Evolutionary conservation across 1,140 invertebrate genomes (phyloP).

Genomic region (Monochamus saltuarius): DNA sequence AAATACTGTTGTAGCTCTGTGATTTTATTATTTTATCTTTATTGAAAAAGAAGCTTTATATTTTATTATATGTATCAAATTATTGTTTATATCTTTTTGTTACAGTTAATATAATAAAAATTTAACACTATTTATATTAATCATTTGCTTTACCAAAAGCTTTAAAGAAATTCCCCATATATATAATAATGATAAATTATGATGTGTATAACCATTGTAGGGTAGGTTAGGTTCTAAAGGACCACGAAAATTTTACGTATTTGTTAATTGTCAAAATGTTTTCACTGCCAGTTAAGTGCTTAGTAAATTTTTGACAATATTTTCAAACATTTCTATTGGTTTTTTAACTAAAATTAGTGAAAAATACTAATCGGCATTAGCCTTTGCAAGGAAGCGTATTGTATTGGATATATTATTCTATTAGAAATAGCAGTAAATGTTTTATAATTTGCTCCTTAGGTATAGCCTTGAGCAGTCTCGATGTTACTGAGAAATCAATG

Average conservation of each 20-base stretch:
- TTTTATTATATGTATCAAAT: slow-evolving; percentile 35
- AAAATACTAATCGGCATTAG: too few relatives aligned
- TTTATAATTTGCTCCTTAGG: too few relatives aligned
- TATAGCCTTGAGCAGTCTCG: neutral
- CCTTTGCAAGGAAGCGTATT: too few relatives aligned
- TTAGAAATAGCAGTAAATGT: too few relatives aligned
- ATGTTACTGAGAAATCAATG: slow-evolving; percentile 1
- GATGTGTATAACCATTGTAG: slow-evolving; percentile 8
- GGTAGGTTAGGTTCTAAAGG: too few relatives aligned
- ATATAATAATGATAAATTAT: slow-evolving; percentile 29
- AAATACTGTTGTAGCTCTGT: slow-evolving; percentile 31
- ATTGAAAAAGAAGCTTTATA: slow-evolving; percentile 32
- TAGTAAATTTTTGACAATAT: slow-evolving; percentile 18
- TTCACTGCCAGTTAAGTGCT: slow-evolving; percentile 21
- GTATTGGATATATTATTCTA: too few relatives aligned
- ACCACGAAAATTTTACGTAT: too few relatives aligned
- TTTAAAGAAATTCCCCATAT: slow-evolving; percentile 21
- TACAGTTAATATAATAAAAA: slow-evolving; percentile 14
- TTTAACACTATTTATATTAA: slow-evolving; percentile 14
- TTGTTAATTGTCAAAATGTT: slow-evolving; percentile 8
- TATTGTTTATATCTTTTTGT: slow-evolving; percentile 16
- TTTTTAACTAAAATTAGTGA: too few relatives aligned
- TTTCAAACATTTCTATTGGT: neutral
- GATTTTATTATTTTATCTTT: slow-evolving; percentile 37
- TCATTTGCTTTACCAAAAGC: slow-evolving; percentile 19